phyloP scores from a whole-genome alignment of 2,888 invertebrate species.

The Suillia variegata region DNA sequence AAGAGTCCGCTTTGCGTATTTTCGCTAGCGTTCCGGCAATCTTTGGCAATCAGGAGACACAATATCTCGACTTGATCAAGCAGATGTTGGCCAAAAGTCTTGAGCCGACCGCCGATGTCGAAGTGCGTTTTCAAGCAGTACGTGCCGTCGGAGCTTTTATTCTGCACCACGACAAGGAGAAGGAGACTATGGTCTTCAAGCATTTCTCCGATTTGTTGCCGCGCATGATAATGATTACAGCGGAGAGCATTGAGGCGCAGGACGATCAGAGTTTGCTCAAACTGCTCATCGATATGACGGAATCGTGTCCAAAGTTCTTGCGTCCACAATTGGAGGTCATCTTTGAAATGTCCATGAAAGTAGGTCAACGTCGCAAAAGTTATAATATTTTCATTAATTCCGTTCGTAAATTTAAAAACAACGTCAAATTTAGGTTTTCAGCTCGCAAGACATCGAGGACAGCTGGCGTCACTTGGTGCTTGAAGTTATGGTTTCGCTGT shows the following conservation, averaged over 20 bases:
- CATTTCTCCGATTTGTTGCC: conserved; percentile 87
- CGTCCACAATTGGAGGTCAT: conserved; percentile 84
- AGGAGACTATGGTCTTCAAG: conserved; percentile 87
- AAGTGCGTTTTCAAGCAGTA: conserved; percentile 81
- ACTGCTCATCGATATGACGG: conserved; percentile 91
- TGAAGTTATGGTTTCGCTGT: conserved; percentile 79
- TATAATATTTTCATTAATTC: too few species aligned
- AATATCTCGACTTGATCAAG: conserved; percentile 91
- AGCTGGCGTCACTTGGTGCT: conserved; percentile 89
- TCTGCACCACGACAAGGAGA: conserved; percentile 79
- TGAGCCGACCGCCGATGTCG: conserved; percentile 72
- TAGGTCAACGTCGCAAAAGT: conserved; percentile 42
- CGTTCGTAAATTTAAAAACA: neutral
- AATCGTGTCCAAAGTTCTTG: conserved; percentile 90
- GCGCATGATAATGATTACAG: conserved; percentile 73
- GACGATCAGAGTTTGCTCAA: conserved; percentile 92
- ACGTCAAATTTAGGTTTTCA: conserved; percentile 62
- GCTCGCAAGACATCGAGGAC: conserved; percentile 73
- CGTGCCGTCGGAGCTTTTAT: conserved; percentile 87
- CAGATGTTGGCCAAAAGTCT: conserved; percentile 90
- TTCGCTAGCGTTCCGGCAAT: conserved; percentile 97
- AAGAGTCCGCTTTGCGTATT: conserved; percentile 93
- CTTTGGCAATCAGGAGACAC: conserved; percentile 93
- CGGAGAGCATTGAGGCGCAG: conserved; percentile 80
- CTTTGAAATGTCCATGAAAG: conserved; percentile 86